Evolutionary conservation across 2,888 invertebrate genomes (phyloP).

Genomic region (Pemphredon lugubris): DNA sequence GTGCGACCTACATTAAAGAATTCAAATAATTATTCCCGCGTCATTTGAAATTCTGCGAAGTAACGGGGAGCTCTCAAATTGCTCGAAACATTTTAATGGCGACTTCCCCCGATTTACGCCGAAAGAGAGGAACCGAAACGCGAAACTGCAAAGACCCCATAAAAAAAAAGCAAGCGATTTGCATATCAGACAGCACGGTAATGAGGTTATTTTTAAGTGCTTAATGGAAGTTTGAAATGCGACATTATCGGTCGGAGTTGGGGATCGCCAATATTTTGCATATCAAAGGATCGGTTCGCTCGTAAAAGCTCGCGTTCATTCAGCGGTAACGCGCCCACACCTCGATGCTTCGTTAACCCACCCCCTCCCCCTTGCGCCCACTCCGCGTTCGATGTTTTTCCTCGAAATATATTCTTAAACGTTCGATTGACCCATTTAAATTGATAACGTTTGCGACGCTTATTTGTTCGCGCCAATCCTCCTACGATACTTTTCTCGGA

Average conservation of each 20-base stretch:
- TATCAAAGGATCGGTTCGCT: constrained; percentile 71
- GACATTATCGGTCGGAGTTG: constrained; percentile 69
- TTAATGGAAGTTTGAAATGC: constrained; percentile 76
- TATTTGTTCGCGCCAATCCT: no score
- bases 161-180: constrained; percentile 62
- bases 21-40: background rate
- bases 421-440: background rate
- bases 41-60: background rate
- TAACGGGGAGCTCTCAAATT: background rate
- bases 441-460: no score
- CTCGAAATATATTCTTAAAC: background rate
- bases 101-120: constrained; percentile 1
- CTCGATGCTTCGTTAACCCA: constrained; percentile 47
- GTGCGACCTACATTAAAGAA: background rate
- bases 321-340: constrained; percentile 29
- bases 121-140: no score
- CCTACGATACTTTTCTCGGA: no score
- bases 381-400: constrained; percentile 9
- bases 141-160: constrained; percentile 30
- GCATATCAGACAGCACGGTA: constrained; percentile 69
- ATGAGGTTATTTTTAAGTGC: constrained; percentile 75
- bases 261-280: constrained; percentile 70
- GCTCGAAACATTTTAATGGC: background rate
- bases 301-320: constrained; percentile 44
- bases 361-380: background rate